phyloP scores from a whole-genome alignment of 2,113 vertebrate genomes.

The Dryoscopus gambensis region DNA sequence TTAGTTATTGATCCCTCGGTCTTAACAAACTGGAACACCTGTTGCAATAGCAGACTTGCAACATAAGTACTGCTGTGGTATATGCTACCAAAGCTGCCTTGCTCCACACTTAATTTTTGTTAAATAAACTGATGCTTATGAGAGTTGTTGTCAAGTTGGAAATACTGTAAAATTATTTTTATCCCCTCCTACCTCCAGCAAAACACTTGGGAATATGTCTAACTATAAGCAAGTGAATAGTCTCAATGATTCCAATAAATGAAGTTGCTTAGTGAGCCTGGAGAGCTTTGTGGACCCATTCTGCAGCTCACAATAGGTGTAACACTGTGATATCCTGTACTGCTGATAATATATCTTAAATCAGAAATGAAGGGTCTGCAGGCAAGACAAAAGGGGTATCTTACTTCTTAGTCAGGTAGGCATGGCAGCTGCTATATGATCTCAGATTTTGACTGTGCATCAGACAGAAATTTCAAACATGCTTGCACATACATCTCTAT shows the following conservation, averaged over 20 bases:
- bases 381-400: background rate
- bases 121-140: background rate
- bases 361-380: background rate
- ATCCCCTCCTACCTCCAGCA: background rate
- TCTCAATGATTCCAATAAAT: background rate
- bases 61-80: background rate
- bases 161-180: background rate
- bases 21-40: background rate
- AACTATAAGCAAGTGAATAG: background rate
- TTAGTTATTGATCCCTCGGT: background rate
- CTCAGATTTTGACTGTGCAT: background rate
- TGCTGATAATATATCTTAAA: background rate
- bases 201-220: background rate
- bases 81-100: background rate
- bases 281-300: background rate
- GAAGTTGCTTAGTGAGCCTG: background rate
- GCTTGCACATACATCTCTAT: background rate
- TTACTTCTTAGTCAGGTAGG: background rate
- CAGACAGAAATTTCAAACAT: background rate
- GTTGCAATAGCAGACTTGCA: constrained; percentile 10
- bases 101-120: background rate
- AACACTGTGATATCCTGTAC: background rate
- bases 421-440: background rate
- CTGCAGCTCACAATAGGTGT: rapidly evolving
- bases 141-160: background rate